Evolutionary conservation across 2,888 invertebrate genomes (phyloP).

Genomic region (Latrodectus elegans): DNA sequence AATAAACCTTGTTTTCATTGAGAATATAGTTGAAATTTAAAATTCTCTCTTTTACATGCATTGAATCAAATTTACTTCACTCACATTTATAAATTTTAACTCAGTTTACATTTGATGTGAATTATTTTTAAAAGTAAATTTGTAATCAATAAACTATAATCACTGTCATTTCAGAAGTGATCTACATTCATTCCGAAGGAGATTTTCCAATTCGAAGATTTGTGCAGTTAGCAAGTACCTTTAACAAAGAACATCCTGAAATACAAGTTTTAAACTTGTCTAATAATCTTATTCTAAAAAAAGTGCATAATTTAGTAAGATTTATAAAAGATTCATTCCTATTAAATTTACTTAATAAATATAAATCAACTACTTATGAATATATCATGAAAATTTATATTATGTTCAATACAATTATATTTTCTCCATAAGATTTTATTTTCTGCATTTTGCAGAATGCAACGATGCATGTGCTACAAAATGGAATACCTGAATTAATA

Average conservation of each 20-base stretch:
- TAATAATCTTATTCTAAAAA: conserved; percentile 50
- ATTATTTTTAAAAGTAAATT: no score
- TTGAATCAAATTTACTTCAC: no score
- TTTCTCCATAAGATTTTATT: background rate
- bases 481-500: conserved; percentile 31
- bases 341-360: no score
- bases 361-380: no score
- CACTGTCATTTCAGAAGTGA: conserved; percentile 18
- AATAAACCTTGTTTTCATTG: no score
- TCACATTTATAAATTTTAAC: no score
- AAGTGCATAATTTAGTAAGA: conserved; percentile 57
- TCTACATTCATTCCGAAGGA: conserved; percentile 62
- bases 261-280: conserved; percentile 26
- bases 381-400: no score
- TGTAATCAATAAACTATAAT: no score
- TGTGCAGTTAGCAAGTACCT: conserved; percentile 29
- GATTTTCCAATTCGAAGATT: conserved; percentile 59
- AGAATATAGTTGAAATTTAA: no score
- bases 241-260: conserved; percentile 13
- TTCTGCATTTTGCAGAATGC: no score
- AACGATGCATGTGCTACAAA: conserved; percentile 39
- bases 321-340: background rate
- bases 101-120: no score
- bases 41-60: no score
- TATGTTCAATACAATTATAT: background rate